Base-by-base conservation (phyloP, 2,888 invertebrate species). In the Eubasilissa splendida region DNA sequence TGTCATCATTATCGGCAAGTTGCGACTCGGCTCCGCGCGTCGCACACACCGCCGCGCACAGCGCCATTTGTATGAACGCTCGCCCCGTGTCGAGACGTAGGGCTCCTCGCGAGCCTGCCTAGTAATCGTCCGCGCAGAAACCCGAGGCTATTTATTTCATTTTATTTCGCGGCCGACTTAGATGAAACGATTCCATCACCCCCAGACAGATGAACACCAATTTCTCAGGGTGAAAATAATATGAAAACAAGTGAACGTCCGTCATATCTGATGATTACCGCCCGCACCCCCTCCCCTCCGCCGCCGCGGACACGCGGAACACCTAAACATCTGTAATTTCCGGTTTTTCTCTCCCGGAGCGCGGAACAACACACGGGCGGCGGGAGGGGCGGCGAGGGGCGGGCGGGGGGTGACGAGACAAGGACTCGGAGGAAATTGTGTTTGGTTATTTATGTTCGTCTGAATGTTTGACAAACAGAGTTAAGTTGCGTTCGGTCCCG, bases 281-380 rank as follows among this genome's bases (percentile, higher is more conserved):
- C 76, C 63, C 77, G 4, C 66, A 65, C 65, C 52, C 66, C 5
- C 42, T 12, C 53, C 4, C 65, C 10, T 31, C 60, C n/a, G 50
- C 2, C n/a, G 2, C n/a, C 0, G 52, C 12, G 53, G 22, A 33
- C 12, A 60, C n/a, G 56, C 56, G 58, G 53, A 82, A 82, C 80
- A 82, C 80, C 68, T 77, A 79, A 82, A 82, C 82, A 80, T 82
- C 80, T 80, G 82, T 82, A 82, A 82, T 82, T 82, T 82, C 79
- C 79, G 79, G 71, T 80, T 70, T 68, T 77, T 77, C 77, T 56
- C 77, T 77, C 77, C 60, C 74, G n/a, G 42, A 11, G 71, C 14
- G 22, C 54, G 54, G 54, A 22, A 54, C 22, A 12, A n/a, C 42
- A n/a, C 66, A 10, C 52, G 42, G 42, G 42, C 1, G 52, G 33